Evolutionary conservation across 2,797 vertebrate genomes (phyloP).

Genomic region (Sebastes dallii): DNA sequence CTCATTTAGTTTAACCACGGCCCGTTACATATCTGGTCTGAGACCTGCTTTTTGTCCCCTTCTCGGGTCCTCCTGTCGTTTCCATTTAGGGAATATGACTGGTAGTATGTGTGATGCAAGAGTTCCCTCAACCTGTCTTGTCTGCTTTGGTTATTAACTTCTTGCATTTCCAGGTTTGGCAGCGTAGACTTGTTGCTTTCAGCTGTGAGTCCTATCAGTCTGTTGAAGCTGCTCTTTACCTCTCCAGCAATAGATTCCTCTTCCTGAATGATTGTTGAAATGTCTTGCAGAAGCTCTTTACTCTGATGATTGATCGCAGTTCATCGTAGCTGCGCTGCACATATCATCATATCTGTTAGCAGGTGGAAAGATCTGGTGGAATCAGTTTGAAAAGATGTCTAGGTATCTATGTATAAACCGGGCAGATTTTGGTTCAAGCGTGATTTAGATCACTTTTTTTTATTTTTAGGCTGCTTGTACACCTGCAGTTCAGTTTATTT

Average conservation of each 20-base stretch:
- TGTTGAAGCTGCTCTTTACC: background rate
- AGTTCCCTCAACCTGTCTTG: background rate
- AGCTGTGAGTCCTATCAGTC: conserved; percentile 5
- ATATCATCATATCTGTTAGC: background rate
- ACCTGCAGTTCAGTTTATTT: background rate
- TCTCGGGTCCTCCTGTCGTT: background rate
- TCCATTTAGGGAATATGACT: background rate
- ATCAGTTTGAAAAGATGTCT: background rate
- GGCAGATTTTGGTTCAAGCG: background rate
- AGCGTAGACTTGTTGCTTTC: background rate
- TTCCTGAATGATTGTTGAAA: background rate
- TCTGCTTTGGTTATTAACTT: background rate
- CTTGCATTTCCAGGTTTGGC: conserved; percentile 14
- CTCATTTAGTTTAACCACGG: background rate
- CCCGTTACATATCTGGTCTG: background rate
- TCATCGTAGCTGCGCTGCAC: background rate
- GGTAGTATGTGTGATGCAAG: background rate
- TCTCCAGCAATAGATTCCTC: background rate
- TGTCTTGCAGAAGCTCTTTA: background rate
- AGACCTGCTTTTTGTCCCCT: background rate
- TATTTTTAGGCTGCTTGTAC: background rate
- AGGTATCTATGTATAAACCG: background rate
- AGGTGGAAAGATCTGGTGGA: background rate
- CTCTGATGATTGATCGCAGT: background rate
- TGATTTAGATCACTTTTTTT: background rate